These are phyloP conservation scores for Conus ventricosus DNA, from an alignment of 1,140 invertebrate species.

Conservation along the genomic window DNA sequence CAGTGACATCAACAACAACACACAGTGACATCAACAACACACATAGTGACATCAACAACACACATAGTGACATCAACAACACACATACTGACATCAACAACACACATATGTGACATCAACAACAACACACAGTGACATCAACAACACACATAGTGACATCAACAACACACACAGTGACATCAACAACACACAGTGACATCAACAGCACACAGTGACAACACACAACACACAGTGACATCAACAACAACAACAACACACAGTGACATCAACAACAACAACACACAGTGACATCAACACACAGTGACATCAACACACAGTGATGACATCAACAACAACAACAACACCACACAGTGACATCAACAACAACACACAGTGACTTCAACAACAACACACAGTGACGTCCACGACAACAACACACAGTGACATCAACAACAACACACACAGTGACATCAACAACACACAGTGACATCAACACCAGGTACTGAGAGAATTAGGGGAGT, in stretches of 20 bases:
- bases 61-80: background rate
- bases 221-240: background rate
- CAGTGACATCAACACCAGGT: too few species aligned
- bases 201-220: too few species aligned
- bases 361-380: background rate
- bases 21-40: background rate
- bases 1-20: background rate
- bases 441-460: background rate
- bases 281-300: constrained; percentile 8
- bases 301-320: background rate
- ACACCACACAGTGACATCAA: background rate
- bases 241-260: background rate
- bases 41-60: background rate
- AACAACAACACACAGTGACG: too few species aligned
- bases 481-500: too few species aligned
- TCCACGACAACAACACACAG: constrained; percentile 6
- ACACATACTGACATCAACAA: background rate
- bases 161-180: constrained; percentile 22
- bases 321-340: background rate
- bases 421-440: background rate
- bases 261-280: background rate
- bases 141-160: background rate
- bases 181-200: background rate
- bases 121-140: background rate
- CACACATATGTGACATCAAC: too few species aligned